Evolutionary conservation across 2,113 vertebrate species (phyloP).

Genomic region (Chamaea fasciata): DNA sequence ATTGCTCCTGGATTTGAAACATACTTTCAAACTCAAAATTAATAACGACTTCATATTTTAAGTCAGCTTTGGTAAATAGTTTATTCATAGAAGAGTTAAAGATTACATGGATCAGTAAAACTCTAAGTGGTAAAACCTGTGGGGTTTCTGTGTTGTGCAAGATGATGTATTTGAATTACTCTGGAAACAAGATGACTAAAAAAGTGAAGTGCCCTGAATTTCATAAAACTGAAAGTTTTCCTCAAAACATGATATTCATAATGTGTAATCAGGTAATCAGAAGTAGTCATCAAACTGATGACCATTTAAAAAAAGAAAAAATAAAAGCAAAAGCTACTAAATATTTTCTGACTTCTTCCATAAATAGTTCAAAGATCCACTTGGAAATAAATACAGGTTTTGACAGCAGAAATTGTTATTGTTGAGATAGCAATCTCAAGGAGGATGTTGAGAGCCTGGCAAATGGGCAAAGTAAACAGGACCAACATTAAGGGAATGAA

Average conservation of each 20-base stretch:
- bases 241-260: not conserved
- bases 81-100: not conserved
- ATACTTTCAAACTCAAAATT: not conserved
- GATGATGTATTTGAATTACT: not conserved
- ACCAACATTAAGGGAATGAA: not conserved
- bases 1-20: not conserved
- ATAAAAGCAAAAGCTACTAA: not conserved
- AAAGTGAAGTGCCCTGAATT: not conserved
- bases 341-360: not conserved
- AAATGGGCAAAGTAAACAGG: constrained; percentile 1
- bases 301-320: not conserved
- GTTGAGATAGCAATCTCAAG: not conserved
- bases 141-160: not conserved
- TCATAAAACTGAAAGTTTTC: not conserved
- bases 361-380: not conserved
- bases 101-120: not conserved
- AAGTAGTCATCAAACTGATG: not conserved
- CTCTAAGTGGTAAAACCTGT: not conserved
- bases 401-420: not conserved
- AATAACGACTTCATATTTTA: not conserved
- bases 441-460: not conserved
- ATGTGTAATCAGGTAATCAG: not conserved
- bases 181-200: not conserved
- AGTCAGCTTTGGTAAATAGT: not conserved
- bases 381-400: not conserved